Percentiles rank a stretch among this genome's conserved stretches.
Conservation (phyloP, 2,888 invertebrate genomes). For the Drymonia ruficornis region DNA sequence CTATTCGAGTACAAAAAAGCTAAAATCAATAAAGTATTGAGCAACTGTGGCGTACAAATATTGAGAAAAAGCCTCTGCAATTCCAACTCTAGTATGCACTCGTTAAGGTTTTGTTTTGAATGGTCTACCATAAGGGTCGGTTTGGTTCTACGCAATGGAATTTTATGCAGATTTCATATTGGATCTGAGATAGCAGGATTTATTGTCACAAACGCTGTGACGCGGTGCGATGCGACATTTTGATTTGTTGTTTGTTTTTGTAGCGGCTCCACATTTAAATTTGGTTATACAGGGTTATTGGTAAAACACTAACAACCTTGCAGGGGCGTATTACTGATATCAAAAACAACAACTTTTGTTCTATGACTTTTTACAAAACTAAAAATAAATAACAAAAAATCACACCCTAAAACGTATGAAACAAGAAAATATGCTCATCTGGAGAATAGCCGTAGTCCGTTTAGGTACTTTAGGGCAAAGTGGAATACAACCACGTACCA, state of each 20-base stretch:
- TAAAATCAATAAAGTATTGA: constrained; percentile 40
- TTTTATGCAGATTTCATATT: constrained; percentile 67
- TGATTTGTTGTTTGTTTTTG: constrained; percentile 20
- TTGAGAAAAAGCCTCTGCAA: constrained; percentile 10
- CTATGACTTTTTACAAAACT: no score
- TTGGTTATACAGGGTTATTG: no score
- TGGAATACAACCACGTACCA: no score
- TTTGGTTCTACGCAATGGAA: constrained; percentile 37
- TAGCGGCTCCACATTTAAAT: not conserved
- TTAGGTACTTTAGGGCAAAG: no score
- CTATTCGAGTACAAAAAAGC: constrained; percentile 27
- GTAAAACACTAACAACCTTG: no score
- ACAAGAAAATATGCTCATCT: no score
- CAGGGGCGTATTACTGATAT: no score
- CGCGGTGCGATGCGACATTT: constrained; percentile 25
- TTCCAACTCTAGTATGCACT: constrained; percentile 9
- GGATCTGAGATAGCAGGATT: constrained; percentile 63
- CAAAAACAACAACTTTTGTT: no score
- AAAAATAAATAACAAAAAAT: no score
- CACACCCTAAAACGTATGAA: no score
- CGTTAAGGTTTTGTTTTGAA: constrained; percentile 7
- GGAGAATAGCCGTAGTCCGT: no score
- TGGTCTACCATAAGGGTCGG: not conserved
- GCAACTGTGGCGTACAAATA: constrained; percentile 24
- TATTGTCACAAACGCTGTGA: constrained; percentile 43